A percentile compares a stretch with the other conserved stretches of the same genome.
phyloP scores from a whole-genome alignment of 2,797 vertebrate species.

The Myripristis jacobus region DNA sequence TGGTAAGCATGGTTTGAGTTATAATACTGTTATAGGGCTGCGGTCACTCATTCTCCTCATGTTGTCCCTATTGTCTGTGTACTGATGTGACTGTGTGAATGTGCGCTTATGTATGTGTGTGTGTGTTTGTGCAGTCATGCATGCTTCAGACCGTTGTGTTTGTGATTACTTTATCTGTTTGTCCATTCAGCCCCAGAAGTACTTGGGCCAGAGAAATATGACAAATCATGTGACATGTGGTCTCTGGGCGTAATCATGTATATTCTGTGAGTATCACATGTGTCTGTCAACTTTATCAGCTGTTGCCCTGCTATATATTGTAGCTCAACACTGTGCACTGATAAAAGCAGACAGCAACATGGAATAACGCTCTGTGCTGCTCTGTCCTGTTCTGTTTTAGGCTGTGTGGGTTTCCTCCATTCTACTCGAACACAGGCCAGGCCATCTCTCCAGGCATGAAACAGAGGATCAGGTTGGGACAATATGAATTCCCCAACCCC shows the following conservation, averaged over 20 bases:
- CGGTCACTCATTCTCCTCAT: constrained; percentile 13
- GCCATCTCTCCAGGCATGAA: constrained; percentile 98
- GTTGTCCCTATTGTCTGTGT: constrained; percentile 19
- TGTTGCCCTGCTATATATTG: background rate
- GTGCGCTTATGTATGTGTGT: background rate
- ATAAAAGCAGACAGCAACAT: background rate
- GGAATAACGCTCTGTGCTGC: background rate
- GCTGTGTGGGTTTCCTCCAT: constrained; percentile 95
- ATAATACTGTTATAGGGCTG: background rate
- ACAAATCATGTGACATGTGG: constrained; percentile 99
- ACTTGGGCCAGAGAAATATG: constrained; percentile 96
- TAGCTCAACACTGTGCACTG: background rate
- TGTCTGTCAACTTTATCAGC: constrained; percentile 1
- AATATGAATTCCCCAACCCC: constrained; percentile 93
- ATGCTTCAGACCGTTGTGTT: constrained; percentile 15
- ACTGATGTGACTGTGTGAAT: constrained; percentile 5
- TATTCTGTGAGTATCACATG: constrained; percentile 92
- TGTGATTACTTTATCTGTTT: constrained; percentile 40
- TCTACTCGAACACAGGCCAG: constrained; percentile 97
- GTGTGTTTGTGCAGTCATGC: background rate
- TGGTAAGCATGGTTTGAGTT: background rate
- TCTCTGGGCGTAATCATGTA: constrained; percentile 98
- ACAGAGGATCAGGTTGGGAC: constrained; percentile 94
- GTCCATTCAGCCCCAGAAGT: constrained; percentile 91
- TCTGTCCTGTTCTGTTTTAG: constrained; percentile 71